Conservation (phyloP, 2,797 vertebrate genomes). For the Dendrocincla fuliginosa region DNA sequence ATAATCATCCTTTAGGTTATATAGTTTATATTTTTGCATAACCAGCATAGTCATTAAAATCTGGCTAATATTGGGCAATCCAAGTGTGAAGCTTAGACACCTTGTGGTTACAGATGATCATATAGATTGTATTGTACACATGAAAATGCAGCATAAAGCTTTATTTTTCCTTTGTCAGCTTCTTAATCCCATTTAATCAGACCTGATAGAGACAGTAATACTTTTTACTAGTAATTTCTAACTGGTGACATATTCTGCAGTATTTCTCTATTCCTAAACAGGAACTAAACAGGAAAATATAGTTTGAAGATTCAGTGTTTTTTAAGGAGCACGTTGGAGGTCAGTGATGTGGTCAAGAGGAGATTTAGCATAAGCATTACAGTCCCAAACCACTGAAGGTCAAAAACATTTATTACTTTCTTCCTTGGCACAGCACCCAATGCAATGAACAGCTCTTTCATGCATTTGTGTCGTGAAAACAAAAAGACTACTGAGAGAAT, state of each 20-base stretch:
- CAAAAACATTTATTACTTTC: background rate
- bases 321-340: background rate
- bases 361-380: background rate
- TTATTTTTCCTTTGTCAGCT: background rate
- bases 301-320: background rate
- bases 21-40: background rate
- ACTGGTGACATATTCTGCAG: background rate
- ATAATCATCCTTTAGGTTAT: background rate
- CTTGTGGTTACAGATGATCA: background rate
- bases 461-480: background rate
- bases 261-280: background rate
- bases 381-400: background rate
- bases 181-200: background rate
- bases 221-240: background rate
- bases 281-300: background rate
- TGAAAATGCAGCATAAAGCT: background rate
- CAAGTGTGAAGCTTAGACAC: background rate
- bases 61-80: background rate
- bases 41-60: background rate
- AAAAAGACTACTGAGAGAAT: background rate
- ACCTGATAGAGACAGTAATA: background rate
- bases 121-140: background rate
- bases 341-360: background rate
- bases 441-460: background rate
- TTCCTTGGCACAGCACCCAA: background rate